Evolutionary conservation across 2,797 vertebrate genomes (phyloP).

Genomic region (Paratrypauchen microcephalus): DNA sequence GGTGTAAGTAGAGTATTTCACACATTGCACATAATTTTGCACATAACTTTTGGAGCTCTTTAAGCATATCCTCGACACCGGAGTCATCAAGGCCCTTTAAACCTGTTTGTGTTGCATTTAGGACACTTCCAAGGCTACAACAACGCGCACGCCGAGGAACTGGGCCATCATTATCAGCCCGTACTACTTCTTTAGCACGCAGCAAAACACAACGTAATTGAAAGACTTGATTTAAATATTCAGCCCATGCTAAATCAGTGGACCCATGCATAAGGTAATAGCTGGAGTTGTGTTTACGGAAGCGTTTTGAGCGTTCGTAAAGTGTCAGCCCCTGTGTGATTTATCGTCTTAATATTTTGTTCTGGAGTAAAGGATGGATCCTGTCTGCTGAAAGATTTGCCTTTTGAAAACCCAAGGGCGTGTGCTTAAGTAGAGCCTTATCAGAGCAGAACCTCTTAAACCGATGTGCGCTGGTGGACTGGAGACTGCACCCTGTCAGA

Average conservation of each 20-base stretch:
- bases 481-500: background rate
- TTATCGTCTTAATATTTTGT: constrained; percentile 1
- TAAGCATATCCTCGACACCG: no score
- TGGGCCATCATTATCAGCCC: background rate
- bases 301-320: background rate
- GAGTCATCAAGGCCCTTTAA: no score
- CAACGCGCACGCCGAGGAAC: background rate
- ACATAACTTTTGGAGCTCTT: no score
- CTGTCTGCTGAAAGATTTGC: constrained; percentile 1
- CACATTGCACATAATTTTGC: no score
- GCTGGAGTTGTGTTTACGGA: background rate
- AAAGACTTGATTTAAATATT: background rate
- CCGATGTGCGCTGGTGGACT: background rate
- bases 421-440: background rate
- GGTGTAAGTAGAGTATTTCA: no score
- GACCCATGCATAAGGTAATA: background rate
- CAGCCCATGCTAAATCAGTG: background rate
- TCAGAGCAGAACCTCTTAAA: constrained; percentile 2
- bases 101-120: background rate
- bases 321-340: background rate
- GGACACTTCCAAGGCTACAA: background rate
- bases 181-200: background rate
- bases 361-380: background rate
- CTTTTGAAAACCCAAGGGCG: background rate
- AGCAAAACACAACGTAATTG: background rate